Percentiles rank a stretch among this genome's conserved stretches.
These are phyloP conservation scores for Darevskia mixta DNA, from an alignment of 2,797 vertebrate species.

Conservation along the genomic window DNA sequence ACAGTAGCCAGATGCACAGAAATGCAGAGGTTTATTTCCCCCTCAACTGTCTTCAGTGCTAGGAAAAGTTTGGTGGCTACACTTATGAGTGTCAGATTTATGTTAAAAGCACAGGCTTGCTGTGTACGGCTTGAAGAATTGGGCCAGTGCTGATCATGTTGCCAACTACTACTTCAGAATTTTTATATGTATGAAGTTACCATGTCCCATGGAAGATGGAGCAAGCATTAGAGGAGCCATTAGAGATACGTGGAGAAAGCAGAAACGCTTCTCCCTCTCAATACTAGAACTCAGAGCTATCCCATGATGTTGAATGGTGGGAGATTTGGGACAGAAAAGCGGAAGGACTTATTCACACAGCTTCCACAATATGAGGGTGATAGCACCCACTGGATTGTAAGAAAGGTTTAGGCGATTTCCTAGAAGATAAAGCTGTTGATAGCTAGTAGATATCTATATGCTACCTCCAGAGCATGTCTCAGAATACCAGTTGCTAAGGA, in stretches of 20 bases:
- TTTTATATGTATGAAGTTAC: not conserved
- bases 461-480: too few relatives aligned
- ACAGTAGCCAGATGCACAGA: not conserved
- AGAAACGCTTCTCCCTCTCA: too few relatives aligned
- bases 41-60: not conserved
- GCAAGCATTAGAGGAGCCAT: too few relatives aligned
- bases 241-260: too few relatives aligned
- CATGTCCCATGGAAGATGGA: too few relatives aligned
- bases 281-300: not conserved
- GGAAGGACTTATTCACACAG: not conserved
- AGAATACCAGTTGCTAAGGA: too few relatives aligned
- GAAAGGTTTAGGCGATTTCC: too few relatives aligned
- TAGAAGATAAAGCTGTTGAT: too few relatives aligned
- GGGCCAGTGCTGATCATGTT: not conserved
- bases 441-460: too few relatives aligned
- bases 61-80: not conserved
- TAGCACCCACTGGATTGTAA: too few relatives aligned
- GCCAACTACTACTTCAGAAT: not conserved
- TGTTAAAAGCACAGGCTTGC: not conserved
- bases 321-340: not conserved
- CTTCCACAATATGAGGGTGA: too few relatives aligned
- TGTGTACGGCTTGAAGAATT: not conserved
- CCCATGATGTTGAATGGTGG: not conserved
- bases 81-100: not conserved
- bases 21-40: not conserved